These are phyloP conservation scores for Scomber colias DNA, from an alignment of 2,113 vertebrate species.

Conservation along the genomic window DNA sequence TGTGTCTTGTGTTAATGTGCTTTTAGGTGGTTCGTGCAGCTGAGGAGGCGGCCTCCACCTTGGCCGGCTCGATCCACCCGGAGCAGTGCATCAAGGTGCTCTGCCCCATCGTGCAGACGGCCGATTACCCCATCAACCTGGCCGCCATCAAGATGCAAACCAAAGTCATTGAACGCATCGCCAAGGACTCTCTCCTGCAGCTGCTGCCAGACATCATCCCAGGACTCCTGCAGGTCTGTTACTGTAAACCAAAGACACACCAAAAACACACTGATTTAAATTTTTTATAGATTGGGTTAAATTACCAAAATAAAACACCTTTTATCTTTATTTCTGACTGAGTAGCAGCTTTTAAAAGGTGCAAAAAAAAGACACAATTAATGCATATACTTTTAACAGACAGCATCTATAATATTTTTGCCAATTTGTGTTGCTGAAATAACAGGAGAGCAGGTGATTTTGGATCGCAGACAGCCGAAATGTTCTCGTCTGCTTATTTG, in stretches of 20 bases:
- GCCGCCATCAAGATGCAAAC: conserved; percentile 99
- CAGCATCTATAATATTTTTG: too few species aligned
- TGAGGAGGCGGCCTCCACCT: conserved; percentile 94
- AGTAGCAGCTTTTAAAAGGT: too few species aligned
- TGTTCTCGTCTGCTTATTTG: conserved; percentile 52
- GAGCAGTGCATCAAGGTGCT: conserved; percentile 99
- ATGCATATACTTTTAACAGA: too few species aligned
- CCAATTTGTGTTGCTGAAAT: background rate
- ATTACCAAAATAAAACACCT: too few species aligned
- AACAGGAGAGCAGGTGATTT: background rate
- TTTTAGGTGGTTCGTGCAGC: conserved; percentile 95
- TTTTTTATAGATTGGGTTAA: background rate
- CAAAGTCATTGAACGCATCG: conserved; percentile 96
- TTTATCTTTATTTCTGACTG: too few species aligned
- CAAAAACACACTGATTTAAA: background rate
- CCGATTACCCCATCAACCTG: conserved; percentile 98
- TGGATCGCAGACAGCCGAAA: background rate
- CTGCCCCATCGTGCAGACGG: conserved; percentile 98
- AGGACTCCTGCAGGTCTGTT: conserved; percentile 92
- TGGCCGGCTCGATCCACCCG: conserved; percentile 95
- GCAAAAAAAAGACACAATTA: background rate
- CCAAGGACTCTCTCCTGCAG: conserved; percentile 92
- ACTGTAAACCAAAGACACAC: background rate
- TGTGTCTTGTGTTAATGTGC: background rate
- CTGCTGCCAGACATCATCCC: conserved; percentile 97